Base-by-base conservation (phyloP, 2,797 vertebrate species). In the Moxostoma hubbsi region DNA sequence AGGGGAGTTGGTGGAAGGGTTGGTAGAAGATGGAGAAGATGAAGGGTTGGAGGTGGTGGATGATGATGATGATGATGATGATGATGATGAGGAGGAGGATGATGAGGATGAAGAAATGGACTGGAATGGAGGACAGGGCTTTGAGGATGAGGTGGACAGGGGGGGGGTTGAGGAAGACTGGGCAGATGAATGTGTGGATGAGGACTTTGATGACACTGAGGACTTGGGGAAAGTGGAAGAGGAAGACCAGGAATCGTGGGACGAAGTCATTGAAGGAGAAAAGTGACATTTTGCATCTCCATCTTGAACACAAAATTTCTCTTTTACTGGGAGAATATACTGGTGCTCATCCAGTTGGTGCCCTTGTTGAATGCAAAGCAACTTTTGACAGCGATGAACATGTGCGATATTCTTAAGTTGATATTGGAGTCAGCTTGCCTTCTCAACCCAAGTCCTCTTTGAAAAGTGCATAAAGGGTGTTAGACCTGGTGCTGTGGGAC, bases 401-500 rank as follows among this genome's bases (percentile, higher is more conserved):
- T 53, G 65, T 73, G 67, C 58, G 68, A 75, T 61, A 55, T 79
- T 77, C 77, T 67, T 70, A 79, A 67, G 49, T 64, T 49, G 53
- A 71, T 86, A 86, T 79, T 82, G 89, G 88, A 89, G 88, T 91
- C 85, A 55, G 75, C 71, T 88, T 88, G 91, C 91, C 92, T 92
- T 91, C 86, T 89, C 85, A 80, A 90, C 89, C 88, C 85, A 66
- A 75, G 87, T 79, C 83, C 72, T 87, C 88, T 82, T 90, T 82
- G 83, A 87, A 85, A 85, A 83, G 67, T 87, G 75, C 24, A 59
- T 76, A 54, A 80, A 64, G 76, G 84, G 89, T 90, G 87, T 85
- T 83, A 66, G 83, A 89, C 77, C 88, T 89, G 94, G 93, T 94
- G 93, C 93, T 94, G 89, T 81, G 75, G 88, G 88, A 88, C 87